Evolutionary conservation across 1,140 invertebrate species (phyloP).

Genomic region (Reticulitermes speratus): DNA sequence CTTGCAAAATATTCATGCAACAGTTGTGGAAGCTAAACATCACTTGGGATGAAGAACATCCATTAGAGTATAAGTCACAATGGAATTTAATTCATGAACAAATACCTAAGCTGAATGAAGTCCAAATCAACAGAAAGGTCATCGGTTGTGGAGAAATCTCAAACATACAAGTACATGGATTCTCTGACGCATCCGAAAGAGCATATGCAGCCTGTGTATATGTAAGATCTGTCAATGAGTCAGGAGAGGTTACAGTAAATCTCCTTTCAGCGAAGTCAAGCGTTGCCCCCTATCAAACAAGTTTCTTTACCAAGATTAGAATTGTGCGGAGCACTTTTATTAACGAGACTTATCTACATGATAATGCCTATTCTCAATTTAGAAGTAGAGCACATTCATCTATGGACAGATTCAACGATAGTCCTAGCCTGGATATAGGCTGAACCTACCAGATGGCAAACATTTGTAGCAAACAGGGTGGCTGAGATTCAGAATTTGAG

Average conservation of each 20-base stretch:
- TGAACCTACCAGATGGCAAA: slow-evolving; percentile 40
- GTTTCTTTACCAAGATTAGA: slow-evolving; percentile 48
- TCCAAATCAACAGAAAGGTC: slow-evolving; percentile 36
- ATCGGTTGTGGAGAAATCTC: slow-evolving; percentile 24
- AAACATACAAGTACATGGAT: slow-evolving; percentile 41
- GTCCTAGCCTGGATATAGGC: slow-evolving; percentile 41
- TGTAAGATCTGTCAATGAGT: slow-evolving; percentile 29
- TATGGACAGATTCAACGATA: slow-evolving; percentile 36
- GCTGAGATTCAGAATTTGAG: slow-evolving; percentile 44
- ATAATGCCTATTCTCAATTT: slow-evolving; percentile 27
- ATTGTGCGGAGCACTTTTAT: slow-evolving; percentile 46
- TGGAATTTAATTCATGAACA: slow-evolving; percentile 21
- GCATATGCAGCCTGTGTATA: slow-evolving; percentile 42
- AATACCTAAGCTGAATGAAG: slow-evolving; percentile 30
- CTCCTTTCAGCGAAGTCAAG: slow-evolving; percentile 44
- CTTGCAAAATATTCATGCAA: too few species aligned
- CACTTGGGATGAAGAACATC: too few species aligned
- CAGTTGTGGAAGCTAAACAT: too few species aligned
- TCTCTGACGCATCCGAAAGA: slow-evolving; percentile 35
- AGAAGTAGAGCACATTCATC: background rate
- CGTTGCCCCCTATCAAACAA: slow-evolving; percentile 45
- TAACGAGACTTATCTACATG: slow-evolving; percentile 38
- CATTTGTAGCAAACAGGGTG: slow-evolving; percentile 47
- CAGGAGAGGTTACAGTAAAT: slow-evolving; percentile 28
- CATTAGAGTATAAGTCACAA: background rate